Evolutionary conservation across 2,113 vertebrate genomes (phyloP), one percentile per base, ranked within the genome.

Genomic region (Silurus meridionalis): DNA sequence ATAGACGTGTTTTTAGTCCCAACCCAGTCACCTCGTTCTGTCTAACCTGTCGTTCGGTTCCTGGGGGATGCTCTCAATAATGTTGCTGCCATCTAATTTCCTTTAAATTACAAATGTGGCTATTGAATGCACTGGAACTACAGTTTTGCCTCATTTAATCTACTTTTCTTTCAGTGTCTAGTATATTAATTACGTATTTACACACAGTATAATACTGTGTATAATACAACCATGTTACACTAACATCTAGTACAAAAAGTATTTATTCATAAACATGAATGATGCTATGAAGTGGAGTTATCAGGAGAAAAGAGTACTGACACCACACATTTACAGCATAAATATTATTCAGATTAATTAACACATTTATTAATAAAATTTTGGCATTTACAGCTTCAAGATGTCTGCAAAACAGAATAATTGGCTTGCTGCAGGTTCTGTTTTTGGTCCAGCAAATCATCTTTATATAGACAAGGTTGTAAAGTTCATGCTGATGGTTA

Each of bases 1-100:
- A 84, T 77, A 61, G 75, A 66, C 25, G 58, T 17, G 48, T 86
- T 83, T 80, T 83, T 60, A 21, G 60, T 10, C 52, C 50, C 69
- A 50, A 80, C 67, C 37, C 67, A 37, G 58, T 87, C 81, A 83
- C 85, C 75, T 17, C 23, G 0, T 15, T 60, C 85, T 21, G 50
- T 25, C 19, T 53, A 37, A 37, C 37, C 37, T 37, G 37, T 37
- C 37, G 37, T 63, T 84, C 13, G 48, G 69, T 67, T 80, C 78
- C 48, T 80, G 28, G 2, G 28, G 50, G 23, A 23, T 53, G 55
- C 69, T 61, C 25, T 37, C 5, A 37, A 61, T 57, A 58, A 61
- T 48, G 28, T 46, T 46, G 17, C 57, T 48, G 28, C 17, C 13
- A 11, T 80, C 74, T 67, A 67, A 84, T 84, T 82, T 82, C 15